Percentiles rank a stretch among this genome's conserved stretches.
Conservation (phyloP, 92 coral and sea anemone species). For the Porites evermanni region DNA sequence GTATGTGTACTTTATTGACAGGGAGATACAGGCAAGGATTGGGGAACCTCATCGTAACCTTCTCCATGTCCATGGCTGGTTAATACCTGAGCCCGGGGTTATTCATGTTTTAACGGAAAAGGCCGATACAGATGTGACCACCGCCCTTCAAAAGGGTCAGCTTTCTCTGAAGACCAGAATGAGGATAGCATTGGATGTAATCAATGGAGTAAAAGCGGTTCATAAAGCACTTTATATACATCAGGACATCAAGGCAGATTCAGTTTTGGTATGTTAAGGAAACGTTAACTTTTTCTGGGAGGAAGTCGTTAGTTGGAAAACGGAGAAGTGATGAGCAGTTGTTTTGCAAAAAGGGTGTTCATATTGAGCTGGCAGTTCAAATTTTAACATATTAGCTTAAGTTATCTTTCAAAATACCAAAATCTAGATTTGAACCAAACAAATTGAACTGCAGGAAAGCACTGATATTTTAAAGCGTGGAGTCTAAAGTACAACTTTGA, state of each 20-base stretch:
- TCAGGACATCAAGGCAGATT: slow-evolving; percentile 64
- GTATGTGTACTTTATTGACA: background rate
- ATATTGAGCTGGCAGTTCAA: no score
- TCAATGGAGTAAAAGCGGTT: slow-evolving; percentile 48
- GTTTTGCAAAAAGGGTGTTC: no score
- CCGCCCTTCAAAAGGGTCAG: slow-evolving; percentile 38
- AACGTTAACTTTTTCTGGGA: background rate
- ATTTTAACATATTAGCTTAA: no score
- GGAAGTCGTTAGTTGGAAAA: background rate
- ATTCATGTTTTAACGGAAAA: slow-evolving; percentile 64
- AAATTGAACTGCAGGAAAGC: no score
- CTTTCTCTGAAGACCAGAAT: slow-evolving; percentile 36
- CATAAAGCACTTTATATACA: slow-evolving; percentile 44
- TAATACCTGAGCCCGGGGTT: slow-evolving; percentile 42
- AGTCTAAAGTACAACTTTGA: no score
- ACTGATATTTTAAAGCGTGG: no score
- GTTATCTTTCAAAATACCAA: no score
- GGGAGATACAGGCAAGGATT: slow-evolving; percentile 38
- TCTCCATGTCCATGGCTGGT: slow-evolving; percentile 61
- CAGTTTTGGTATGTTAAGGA: slow-evolving; percentile 52
- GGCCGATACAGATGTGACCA: slow-evolving; percentile 44
- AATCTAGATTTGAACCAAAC: no score
- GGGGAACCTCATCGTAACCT: slow-evolving; percentile 44
- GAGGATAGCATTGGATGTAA: slow-evolving; percentile 58
- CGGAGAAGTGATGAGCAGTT: no score